These are phyloP conservation scores for Theocolax elegans DNA, from an alignment of 1,140 invertebrate species.

Conservation along the genomic window DNA sequence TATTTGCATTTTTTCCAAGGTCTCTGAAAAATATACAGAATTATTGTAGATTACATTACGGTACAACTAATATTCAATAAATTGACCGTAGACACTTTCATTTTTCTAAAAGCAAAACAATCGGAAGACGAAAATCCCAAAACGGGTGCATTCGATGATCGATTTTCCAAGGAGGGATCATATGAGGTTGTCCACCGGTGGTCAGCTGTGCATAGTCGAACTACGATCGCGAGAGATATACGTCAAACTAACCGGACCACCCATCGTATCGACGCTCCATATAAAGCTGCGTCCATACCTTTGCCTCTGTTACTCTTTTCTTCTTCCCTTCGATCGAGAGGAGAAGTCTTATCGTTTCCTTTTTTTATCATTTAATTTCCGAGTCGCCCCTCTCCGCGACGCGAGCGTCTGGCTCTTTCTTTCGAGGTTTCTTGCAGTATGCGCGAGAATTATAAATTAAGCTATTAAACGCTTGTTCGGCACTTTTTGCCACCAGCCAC, in stretches of 20 bases:
- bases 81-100: no score
- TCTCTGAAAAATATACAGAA: no score
- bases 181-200: background rate
- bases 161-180: slow-evolving; percentile 15
- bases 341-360: slow-evolving; percentile 1
- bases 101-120: no score
- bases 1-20: no score
- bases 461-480: slow-evolving; percentile 59
- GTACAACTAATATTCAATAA: no score
- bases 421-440: slow-evolving; percentile 25
- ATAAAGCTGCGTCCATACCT: slow-evolving; percentile 55
- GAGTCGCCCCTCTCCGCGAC: no score
- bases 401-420: background rate
- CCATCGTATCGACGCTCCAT: slow-evolving; percentile 64
- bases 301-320: slow-evolving; percentile 42
- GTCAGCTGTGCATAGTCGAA: slow-evolving; percentile 3
- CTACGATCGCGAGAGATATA: background rate
- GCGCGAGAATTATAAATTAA: slow-evolving; percentile 63
- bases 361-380: slow-evolving; percentile 30
- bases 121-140: no score
- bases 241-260: slow-evolving; percentile 55
- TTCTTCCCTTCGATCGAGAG: slow-evolving; percentile 41
- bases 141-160: slow-evolving; percentile 35
- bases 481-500: slow-evolving; percentile 45
- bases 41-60: no score